phyloP scores from a whole-genome alignment of 2,797 vertebrate species.

The Darevskia mixta region DNA sequence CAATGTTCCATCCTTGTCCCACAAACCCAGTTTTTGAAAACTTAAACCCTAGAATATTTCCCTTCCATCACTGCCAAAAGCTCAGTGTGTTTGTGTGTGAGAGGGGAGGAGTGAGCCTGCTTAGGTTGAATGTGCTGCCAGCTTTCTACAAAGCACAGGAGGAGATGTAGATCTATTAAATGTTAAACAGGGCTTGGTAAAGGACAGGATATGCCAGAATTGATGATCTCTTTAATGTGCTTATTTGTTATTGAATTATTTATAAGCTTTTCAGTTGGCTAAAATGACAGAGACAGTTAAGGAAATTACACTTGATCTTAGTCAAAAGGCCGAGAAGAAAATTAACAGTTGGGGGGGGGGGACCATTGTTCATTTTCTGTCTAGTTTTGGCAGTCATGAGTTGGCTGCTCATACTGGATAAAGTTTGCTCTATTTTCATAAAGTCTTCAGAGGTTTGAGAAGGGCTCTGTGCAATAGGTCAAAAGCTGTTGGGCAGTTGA shows the following conservation, averaged over 20 bases:
- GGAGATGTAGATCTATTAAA: slow-evolving; percentile 20
- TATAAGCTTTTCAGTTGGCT: slow-evolving; percentile 49
- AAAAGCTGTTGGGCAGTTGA: background rate
- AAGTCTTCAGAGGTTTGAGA: slow-evolving; percentile 32
- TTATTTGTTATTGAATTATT: slow-evolving; percentile 54
- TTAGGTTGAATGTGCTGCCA: slow-evolving; percentile 22
- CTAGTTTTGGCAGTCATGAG: slow-evolving; percentile 18
- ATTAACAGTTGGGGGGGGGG: slow-evolving; percentile 31
- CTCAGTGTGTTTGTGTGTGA: background rate
- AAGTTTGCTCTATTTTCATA: slow-evolving; percentile 36
- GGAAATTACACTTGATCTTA: background rate
- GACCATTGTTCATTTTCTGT: slow-evolving; percentile 39
- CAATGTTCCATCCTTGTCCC: background rate
- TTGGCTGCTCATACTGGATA: slow-evolving; percentile 11
- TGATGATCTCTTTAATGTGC: slow-evolving; percentile 44
- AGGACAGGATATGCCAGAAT: background rate
- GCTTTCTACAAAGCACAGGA: slow-evolving; percentile 45
- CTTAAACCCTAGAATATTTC: background rate
- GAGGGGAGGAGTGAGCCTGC: background rate
- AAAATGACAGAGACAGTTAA: slow-evolving; percentile 38
- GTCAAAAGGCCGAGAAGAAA: background rate
- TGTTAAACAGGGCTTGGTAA: slow-evolving; percentile 15
- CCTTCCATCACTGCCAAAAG: background rate
- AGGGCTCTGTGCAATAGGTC: slow-evolving; percentile 31
- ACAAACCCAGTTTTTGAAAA: background rate